Conservation (phyloP, 2,888 invertebrate species). For the Pseudanteris insignis region DNA sequence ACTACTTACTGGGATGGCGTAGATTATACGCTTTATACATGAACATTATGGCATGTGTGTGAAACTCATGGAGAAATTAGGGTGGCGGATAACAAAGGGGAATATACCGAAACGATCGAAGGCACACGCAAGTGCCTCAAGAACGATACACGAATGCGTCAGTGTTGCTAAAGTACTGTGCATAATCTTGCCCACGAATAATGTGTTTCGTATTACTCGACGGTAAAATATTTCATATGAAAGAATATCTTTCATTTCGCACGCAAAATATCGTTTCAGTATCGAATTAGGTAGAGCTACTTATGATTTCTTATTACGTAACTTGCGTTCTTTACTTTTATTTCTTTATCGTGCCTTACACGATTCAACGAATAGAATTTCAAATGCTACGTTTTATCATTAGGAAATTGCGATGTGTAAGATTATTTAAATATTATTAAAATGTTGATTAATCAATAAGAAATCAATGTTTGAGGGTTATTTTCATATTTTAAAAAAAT, state of each 20-base stretch:
- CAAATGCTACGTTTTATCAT: neutral
- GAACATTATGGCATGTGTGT: conserved; percentile 25
- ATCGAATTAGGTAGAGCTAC: neutral
- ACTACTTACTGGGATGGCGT: conserved; percentile 32
- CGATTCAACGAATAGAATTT: neutral
- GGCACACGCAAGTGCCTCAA: conserved; percentile 41
- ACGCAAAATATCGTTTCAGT: conserved; percentile 4
- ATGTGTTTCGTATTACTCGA: conserved; percentile 35
- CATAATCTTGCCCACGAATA: conserved; percentile 34
- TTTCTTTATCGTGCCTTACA: neutral
- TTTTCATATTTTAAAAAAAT: too few relatives aligned
- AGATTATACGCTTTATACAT: conserved; percentile 29
- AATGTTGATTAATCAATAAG: too few relatives aligned
- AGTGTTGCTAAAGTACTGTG: conserved; percentile 29
- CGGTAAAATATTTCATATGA: conserved; percentile 17
- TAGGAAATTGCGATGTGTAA: neutral
- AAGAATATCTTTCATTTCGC: conserved; percentile 7
- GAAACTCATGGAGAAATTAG: conserved; percentile 46
- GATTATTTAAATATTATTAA: neutral
- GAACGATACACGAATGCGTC: conserved; percentile 40
- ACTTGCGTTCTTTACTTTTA: neutral
- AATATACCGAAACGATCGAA: conserved; percentile 38
- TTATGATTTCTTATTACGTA: too few relatives aligned
- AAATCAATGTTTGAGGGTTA: too few relatives aligned
- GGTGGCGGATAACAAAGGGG: conserved; percentile 47